Percentiles rank a stretch among this genome's conserved stretches.
Conservation (phyloP, 2,888 invertebrate genomes). For the Pasiphila rectangulata region DNA sequence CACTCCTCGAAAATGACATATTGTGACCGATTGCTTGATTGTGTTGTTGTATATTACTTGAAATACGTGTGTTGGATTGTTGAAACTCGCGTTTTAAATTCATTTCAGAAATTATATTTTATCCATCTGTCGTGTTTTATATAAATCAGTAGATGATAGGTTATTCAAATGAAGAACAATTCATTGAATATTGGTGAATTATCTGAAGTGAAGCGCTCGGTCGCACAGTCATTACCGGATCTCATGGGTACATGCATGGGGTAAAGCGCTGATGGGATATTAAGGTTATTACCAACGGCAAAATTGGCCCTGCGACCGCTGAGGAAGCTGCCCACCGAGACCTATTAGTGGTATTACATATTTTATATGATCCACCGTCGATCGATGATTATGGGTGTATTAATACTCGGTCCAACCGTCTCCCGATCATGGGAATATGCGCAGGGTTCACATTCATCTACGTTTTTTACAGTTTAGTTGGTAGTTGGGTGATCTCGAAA, state of each 20-base stretch:
- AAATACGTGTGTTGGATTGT: constrained; percentile 7
- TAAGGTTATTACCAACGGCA: constrained; percentile 75
- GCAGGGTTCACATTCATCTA: constrained; percentile 61
- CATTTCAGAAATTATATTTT: background rate
- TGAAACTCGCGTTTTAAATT: background rate
- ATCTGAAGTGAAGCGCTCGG: constrained; percentile 48
- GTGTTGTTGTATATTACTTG: constrained; percentile 15
- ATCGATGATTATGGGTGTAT: constrained; percentile 74
- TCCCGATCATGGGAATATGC: constrained; percentile 74
- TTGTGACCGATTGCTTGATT: constrained; percentile 50
- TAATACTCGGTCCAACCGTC: constrained; percentile 70
- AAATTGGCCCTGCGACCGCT: constrained; percentile 78
- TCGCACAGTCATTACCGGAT: constrained; percentile 62
- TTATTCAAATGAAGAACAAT: constrained; percentile 27
- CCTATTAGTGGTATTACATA: constrained; percentile 78
- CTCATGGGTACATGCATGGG: constrained; percentile 71
- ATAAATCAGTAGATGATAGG: background rate
- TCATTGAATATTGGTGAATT: constrained; percentile 60
- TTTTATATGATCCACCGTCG: constrained; percentile 73
- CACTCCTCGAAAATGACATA: constrained; percentile 60
- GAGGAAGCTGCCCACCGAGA: constrained; percentile 76
- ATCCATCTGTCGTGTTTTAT: too few relatives aligned
- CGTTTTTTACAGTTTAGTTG: constrained; percentile 75
- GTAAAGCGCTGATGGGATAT: constrained; percentile 72
- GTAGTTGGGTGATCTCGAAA: constrained; percentile 69